A percentile compares a stretch with the other conserved stretches of the same genome.
These are phyloP conservation scores for Leucopsar rothschildi DNA, from an alignment of 2,113 vertebrate genomes.

Conservation along the genomic window DNA sequence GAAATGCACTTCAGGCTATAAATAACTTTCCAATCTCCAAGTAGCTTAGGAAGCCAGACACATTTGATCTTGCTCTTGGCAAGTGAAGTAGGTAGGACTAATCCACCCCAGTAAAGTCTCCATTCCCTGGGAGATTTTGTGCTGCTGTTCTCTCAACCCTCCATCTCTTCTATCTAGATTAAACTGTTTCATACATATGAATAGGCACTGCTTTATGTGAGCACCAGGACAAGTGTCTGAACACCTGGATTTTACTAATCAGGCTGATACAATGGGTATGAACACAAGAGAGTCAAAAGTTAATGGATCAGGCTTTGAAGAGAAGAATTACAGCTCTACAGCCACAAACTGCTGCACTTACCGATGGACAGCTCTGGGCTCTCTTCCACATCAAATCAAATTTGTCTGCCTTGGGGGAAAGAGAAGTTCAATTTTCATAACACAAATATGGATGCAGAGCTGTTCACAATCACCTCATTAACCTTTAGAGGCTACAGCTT, in stretches of 20 bases:
- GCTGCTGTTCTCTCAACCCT: background rate
- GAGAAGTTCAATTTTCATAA: background rate
- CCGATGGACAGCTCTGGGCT: conserved; percentile 81
- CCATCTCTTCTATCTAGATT: background rate
- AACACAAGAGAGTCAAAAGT: background rate
- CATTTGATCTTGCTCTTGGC: background rate
- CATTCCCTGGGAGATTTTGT: background rate
- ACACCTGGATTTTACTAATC: background rate
- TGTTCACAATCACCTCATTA: background rate
- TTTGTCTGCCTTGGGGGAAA: conserved; percentile 75
- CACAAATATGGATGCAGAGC: background rate
- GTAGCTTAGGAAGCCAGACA: background rate
- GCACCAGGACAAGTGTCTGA: background rate
- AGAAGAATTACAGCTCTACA: background rate
- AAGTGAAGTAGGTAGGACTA: background rate
- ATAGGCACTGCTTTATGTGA: background rate
- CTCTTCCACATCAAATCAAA: conserved; percentile 84
- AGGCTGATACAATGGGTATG: background rate
- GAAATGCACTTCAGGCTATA: background rate
- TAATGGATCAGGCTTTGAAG: background rate
- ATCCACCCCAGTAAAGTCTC: background rate
- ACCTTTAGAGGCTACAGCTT: background rate
- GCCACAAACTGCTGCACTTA: conserved; percentile 30
- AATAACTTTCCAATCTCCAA: background rate
- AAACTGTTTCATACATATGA: background rate